These are phyloP conservation scores for Rynchops niger DNA, from an alignment of 2,113 vertebrate species.

Conservation along the genomic window DNA sequence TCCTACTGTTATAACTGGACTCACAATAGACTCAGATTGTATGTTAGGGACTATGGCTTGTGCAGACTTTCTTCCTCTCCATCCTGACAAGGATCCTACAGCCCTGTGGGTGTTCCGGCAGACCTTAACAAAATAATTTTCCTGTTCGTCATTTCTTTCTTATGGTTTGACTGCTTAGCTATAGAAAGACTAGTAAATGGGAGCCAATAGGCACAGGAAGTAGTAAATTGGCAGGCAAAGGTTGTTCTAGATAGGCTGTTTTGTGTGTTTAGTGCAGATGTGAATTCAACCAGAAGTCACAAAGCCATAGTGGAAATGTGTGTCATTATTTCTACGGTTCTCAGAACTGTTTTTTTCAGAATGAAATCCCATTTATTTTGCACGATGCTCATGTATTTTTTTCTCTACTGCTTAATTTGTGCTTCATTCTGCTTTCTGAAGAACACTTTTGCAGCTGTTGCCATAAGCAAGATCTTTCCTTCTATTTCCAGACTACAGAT, in stretches of 20 bases:
- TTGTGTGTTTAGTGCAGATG: not conserved
- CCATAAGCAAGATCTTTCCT: not conserved
- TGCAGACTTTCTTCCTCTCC: not conserved
- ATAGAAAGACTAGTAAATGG: not conserved
- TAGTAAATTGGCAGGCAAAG: not conserved
- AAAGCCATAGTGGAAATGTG: not conserved
- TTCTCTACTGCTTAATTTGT: not conserved
- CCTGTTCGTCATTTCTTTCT: not conserved
- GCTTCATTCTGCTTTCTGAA: not conserved
- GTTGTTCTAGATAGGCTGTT: not conserved
- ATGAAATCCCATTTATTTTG: not conserved
- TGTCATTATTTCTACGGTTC: not conserved
- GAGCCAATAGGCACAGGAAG: not conserved
- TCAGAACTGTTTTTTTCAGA: not conserved
- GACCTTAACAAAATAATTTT: not conserved
- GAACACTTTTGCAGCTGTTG: not conserved
- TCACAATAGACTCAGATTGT: not conserved
- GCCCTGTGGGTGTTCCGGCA: not conserved
- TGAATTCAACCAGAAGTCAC: not conserved
- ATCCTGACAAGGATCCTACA: not conserved
- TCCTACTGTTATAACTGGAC: not conserved
- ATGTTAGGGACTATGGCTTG: not conserved
- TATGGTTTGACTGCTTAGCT: not conserved
- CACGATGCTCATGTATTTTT: not conserved
- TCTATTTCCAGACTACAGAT: not conserved